Evolutionary conservation across 2,113 vertebrate species (phyloP), one percentile per base, ranked within the genome.

Genomic region (Garra rufa): DNA sequence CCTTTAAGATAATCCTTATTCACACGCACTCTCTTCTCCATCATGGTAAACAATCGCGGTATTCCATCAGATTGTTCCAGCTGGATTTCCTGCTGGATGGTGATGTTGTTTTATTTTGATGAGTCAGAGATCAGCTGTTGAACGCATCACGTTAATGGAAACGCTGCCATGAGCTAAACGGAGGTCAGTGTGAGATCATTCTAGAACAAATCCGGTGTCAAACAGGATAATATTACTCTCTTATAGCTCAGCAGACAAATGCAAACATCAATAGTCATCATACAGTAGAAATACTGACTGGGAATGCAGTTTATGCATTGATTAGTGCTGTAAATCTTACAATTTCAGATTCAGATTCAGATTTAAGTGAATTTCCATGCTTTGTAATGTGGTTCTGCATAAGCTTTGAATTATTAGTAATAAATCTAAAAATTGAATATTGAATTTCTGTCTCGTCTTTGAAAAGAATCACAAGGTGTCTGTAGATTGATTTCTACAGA

Each of bases 21-120:
- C 34, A 15, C 30, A 52, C 15, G 9, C 67, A 43, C 65, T 65
- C 75, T 71, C 14, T 17, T 50, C 77, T 26, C 34, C 52, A 59
- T 80, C 79, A 34, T 24, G 11, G 75, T 24, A 65, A 44, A 48
- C 19, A 26, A 44, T n/a, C 34, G 11, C 30, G 24, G 50, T 77
- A 9, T 15, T 77, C 50, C 34, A 41, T 57, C 34, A 24, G 75
- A 77, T 77, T 41, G 34, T 52, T 34, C 28, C 73, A 1, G 13
- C 28, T 2, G 4, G 87, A 90, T 91, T 90, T 90, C 88, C 91
- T 84, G 87, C 88, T 87, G 88, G 83, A 90, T 88, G 52, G 90
- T 91, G 76, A 76, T 77, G 87, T 84, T 73, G 30, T 73, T n/a
- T 70, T 77, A 70, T 82, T 90, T 80, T 9, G 30, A 87, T 92